phyloP scores from a whole-genome alignment of 2,888 invertebrate genomes.

The Eupithecia abbreviata region DNA sequence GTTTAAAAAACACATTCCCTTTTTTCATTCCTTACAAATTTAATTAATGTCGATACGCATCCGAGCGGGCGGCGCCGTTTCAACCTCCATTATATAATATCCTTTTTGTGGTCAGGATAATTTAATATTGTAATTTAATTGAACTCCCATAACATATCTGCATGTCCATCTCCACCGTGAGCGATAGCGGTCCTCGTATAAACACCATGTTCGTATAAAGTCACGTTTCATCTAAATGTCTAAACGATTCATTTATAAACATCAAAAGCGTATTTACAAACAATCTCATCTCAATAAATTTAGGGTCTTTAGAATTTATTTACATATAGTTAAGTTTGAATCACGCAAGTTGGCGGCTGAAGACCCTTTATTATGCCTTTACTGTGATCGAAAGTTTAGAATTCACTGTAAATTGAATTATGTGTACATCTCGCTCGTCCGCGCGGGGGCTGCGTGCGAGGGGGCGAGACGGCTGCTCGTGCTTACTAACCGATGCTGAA shows the following conservation, averaged over 20 bases:
- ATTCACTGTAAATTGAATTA: constrained; percentile 41
- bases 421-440: constrained; percentile 38
- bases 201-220: constrained; percentile 27
- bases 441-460: constrained; percentile 15
- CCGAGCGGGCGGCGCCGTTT: constrained; percentile 50
- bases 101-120: constrained; percentile 36
- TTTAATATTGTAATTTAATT: constrained; percentile 36
- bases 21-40: constrained; percentile 75
- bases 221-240: constrained; percentile 17
- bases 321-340: constrained; percentile 58
- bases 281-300: constrained; percentile 51
- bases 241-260: constrained; percentile 32
- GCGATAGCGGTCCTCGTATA: constrained; percentile 19
- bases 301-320: constrained; percentile 52
- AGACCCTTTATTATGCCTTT: constrained; percentile 32
- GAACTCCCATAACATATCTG: constrained; percentile 29
- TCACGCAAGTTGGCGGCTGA: constrained; percentile 54
- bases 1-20: constrained; percentile 67
- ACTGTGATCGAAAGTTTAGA: constrained; percentile 44
- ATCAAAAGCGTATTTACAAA: constrained; percentile 51
- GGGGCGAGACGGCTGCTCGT: background rate
- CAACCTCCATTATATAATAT: constrained; percentile 33
- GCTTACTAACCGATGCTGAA: constrained; percentile 52
- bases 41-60: constrained; percentile 78
- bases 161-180: constrained; percentile 31